Percentiles rank a stretch among this genome's conserved stretches.
phyloP scores from a whole-genome alignment of 2,888 invertebrate species.

The Corythucha ciliata region DNA sequence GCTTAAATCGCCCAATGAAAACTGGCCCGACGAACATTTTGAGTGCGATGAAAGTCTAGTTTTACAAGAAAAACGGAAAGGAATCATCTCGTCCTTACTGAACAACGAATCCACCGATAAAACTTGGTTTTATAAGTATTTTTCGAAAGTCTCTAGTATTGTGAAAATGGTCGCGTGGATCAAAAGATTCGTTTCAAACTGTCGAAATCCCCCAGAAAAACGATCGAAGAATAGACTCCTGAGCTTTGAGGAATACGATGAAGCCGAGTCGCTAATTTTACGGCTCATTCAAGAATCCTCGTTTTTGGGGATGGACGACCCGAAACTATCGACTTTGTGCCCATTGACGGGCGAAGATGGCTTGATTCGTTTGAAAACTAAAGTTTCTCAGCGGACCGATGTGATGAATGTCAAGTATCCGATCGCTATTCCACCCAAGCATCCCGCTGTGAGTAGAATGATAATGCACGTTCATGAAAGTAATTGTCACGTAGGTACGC shows the following conservation, averaged over 20 bases:
- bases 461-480: slow-evolving; percentile 7
- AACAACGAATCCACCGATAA: no score
- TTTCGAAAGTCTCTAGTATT: slow-evolving; percentile 12
- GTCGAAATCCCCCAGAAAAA: no score
- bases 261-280: background rate
- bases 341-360: slow-evolving; percentile 15
- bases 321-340: slow-evolving; percentile 4
- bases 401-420: slow-evolving; percentile 10
- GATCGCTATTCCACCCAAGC: slow-evolving; percentile 10
- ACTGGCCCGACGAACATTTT: slow-evolving; percentile 32
- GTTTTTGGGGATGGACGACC: background rate
- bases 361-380: slow-evolving; percentile 21
- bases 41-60: no score
- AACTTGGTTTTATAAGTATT: slow-evolving; percentile 10
- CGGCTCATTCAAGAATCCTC: background rate
- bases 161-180: slow-evolving; percentile 19
- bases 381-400: slow-evolving; percentile 13
- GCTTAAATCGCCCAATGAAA: slow-evolving; percentile 30
- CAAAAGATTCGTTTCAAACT: slow-evolving; percentile 12
- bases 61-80: no score
- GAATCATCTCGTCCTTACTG: no score
- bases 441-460: slow-evolving; percentile 18
- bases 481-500: slow-evolving; percentile 16
- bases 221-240: background rate
- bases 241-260: slow-evolving; percentile 3